phyloP scores from a whole-genome alignment of 1,140 invertebrate species.

The Pachypeltis micranthus region DNA sequence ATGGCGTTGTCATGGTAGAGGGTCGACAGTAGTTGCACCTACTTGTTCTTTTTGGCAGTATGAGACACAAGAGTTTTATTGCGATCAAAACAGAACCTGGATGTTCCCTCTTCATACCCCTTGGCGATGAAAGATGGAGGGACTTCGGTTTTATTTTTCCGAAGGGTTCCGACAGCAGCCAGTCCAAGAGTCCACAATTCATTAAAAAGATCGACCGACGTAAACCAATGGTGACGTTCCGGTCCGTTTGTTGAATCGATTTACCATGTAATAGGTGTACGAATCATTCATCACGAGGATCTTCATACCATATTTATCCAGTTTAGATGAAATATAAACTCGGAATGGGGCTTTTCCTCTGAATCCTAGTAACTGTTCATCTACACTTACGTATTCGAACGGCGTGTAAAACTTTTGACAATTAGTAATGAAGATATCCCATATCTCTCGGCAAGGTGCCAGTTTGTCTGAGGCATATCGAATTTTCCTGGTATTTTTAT shows the following conservation, averaged over 20 bases:
- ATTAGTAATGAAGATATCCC: conserved; percentile 19
- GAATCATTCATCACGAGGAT: too few species aligned
- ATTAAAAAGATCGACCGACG: conserved; percentile 17
- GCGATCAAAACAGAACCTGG: conserved; percentile 29
- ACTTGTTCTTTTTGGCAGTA: conserved; percentile 31
- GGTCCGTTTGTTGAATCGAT: conserved; percentile 17
- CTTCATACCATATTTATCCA: too few species aligned
- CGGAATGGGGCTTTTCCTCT: too few species aligned
- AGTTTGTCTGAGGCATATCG: conserved; percentile 22
- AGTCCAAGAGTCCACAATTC: conserved; percentile 18
- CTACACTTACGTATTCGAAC: conserved; percentile 14
- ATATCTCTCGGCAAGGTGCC: conserved; percentile 23
- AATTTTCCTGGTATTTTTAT: conserved; percentile 23
- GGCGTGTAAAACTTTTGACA: conserved; percentile 18
- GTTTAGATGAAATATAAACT: too few species aligned
- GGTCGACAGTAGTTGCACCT: conserved; percentile 27
- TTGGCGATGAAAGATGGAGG: conserved; percentile 14
- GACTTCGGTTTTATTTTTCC: conserved; percentile 23
- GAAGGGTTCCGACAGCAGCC: conserved; percentile 23
- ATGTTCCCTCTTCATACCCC: conserved; percentile 14
- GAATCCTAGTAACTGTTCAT: conserved; percentile 16
- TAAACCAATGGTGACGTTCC: conserved; percentile 27
- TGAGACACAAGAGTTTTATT: conserved; percentile 32
- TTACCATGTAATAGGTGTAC: too few species aligned
- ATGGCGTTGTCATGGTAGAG: conserved; percentile 28